Conservation (phyloP, 2,113 vertebrate species). For the Atractosteus spatula region DNA sequence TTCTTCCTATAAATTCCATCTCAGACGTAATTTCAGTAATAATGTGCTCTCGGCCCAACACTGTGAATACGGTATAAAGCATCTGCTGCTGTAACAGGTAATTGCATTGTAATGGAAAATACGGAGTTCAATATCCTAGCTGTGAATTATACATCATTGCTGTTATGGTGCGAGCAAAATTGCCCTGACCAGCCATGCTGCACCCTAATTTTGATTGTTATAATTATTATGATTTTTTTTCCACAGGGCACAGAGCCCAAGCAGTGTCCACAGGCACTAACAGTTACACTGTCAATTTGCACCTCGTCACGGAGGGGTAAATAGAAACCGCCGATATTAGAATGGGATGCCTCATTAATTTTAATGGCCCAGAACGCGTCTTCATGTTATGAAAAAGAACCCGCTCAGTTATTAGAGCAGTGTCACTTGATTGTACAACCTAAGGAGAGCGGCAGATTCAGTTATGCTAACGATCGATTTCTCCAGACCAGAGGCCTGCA, state of each 20-base stretch:
- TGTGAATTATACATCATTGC: constrained; percentile 6
- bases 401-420: not conserved
- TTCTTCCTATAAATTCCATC: too few relatives aligned
- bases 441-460: not conserved
- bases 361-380: not conserved
- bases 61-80: not conserved
- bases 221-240: not conserved
- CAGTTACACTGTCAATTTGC: not conserved
- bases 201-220: not conserved
- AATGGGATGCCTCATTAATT: not conserved
- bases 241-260: not conserved
- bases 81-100: not conserved
- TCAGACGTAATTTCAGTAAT: not conserved
- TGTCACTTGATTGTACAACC: not conserved
- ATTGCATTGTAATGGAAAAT: not conserved
- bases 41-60: not conserved
- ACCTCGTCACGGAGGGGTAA: not conserved
- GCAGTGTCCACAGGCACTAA: not conserved
- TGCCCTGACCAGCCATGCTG: not conserved
- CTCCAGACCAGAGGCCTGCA: not conserved
- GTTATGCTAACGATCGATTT: not conserved
- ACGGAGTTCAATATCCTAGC: constrained; percentile 1
- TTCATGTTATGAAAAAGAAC: not conserved
- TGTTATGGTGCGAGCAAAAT: not conserved
- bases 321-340: not conserved